A percentile compares a stretch with the other conserved stretches of the same genome.
Evolutionary conservation across 2,888 invertebrate genomes (phyloP).

Genomic region (Polylopha cassiicola): DNA sequence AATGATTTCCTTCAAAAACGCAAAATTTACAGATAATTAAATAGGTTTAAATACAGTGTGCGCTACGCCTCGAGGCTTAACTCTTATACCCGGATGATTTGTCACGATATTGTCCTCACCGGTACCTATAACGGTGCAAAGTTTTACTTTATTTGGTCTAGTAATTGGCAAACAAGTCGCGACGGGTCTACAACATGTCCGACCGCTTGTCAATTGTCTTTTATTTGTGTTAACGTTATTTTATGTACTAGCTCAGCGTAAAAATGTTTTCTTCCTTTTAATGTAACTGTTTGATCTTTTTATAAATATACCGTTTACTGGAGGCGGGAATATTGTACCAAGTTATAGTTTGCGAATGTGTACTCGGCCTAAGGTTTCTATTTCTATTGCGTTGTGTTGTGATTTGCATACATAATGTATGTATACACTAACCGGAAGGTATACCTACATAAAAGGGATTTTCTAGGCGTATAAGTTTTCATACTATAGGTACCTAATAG

Average conservation of each 20-base stretch:
- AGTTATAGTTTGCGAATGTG: too few species aligned
- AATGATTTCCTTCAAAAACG: too few species aligned
- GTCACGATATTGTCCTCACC: slow-evolving; percentile 40
- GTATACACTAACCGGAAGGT: too few species aligned
- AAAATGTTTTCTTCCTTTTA: slow-evolving; percentile 17
- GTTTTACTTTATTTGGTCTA: slow-evolving; percentile 46
- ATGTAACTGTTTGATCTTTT: slow-evolving; percentile 21
- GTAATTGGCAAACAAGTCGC: slow-evolving; percentile 36
- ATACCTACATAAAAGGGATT: too few species aligned
- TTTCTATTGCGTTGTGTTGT: too few species aligned
- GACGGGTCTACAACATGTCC: slow-evolving; percentile 3
- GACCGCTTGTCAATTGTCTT: slow-evolving; percentile 21
- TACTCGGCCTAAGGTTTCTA: neutral
- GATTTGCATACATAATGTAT: too few species aligned
- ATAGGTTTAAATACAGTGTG: slow-evolving; percentile 13
- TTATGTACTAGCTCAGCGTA: slow-evolving; percentile 17
- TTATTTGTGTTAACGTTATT: slow-evolving; percentile 31
- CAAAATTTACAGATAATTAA: too few species aligned
- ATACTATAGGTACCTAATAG: too few species aligned
- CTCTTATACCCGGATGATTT: slow-evolving; percentile 37
- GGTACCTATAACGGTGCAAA: slow-evolving; percentile 54
- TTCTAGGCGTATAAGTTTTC: too few species aligned
- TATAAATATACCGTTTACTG: slow-evolving; percentile 18
- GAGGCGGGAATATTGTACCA: too few species aligned
- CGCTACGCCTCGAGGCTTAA: slow-evolving; percentile 21